phyloP scores from a whole-genome alignment of 1,140 invertebrate genomes.

The Wasmannia auropunctata region DNA sequence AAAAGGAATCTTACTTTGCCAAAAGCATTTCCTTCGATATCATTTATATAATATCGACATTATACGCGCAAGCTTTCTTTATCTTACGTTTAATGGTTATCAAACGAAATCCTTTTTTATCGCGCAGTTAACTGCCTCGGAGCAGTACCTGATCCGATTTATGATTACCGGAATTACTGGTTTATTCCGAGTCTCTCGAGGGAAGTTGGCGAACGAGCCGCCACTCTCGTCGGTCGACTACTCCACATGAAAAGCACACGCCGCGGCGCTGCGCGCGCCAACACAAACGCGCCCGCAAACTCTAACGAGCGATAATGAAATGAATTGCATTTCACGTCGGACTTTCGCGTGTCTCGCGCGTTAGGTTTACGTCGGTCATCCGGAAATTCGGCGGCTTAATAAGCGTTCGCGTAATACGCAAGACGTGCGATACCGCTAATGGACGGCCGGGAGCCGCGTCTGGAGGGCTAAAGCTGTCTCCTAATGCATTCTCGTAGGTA shows the following conservation, averaged over 20 bases:
- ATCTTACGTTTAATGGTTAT: neutral
- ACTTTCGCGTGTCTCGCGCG: slow-evolving; percentile 53
- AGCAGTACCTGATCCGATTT: neutral
- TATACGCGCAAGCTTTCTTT: neutral
- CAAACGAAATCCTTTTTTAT: neutral
- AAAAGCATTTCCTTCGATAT: neutral
- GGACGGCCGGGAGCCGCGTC: slow-evolving; percentile 61
- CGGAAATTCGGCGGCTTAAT: slow-evolving; percentile 62
- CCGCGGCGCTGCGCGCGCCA: too few species aligned
- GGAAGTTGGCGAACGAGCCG: neutral
- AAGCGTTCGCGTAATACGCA: slow-evolving; percentile 65
- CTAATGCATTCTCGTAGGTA: slow-evolving; percentile 70
- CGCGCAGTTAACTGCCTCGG: neutral
- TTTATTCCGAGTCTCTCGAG: neutral
- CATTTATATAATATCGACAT: neutral
- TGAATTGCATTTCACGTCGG: slow-evolving; percentile 50
- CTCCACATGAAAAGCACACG: neutral
- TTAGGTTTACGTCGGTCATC: slow-evolving; percentile 35
- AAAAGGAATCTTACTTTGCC: neutral
- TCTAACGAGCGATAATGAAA: slow-evolving; percentile 62
- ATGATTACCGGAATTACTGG: neutral
- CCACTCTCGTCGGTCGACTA: neutral
- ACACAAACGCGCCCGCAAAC: slow-evolving; percentile 2
- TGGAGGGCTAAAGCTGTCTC: slow-evolving; percentile 64
- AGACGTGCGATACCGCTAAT: slow-evolving; percentile 66